Evolutionary conservation across 2,797 vertebrate species (phyloP).

Genomic region (Peromyscus nudipes): DNA sequence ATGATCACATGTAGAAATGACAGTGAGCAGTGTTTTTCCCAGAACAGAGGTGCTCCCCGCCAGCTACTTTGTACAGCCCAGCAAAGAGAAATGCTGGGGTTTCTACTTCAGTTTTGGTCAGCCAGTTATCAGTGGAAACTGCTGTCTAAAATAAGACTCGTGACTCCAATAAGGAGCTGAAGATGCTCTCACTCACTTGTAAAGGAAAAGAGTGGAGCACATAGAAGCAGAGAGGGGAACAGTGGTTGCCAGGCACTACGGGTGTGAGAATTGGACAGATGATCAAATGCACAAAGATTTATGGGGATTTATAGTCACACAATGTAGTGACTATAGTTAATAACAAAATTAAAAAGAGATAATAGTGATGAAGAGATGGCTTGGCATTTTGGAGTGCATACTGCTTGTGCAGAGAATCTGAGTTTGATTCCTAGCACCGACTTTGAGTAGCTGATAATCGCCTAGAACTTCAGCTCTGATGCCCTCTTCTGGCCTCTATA

Average conservation of each 20-base stretch:
- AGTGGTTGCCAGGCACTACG: rapidly evolving
- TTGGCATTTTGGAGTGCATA: neutral
- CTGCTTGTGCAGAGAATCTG: neutral
- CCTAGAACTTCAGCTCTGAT: neutral
- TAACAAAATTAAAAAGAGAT: neutral
- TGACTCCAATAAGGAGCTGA: neutral
- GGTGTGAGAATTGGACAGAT: neutral
- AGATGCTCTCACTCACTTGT: neutral
- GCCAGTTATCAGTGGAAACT: neutral
- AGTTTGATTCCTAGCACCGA: neutral
- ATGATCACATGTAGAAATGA: neutral
- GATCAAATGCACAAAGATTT: neutral
- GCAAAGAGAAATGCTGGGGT: neutral
- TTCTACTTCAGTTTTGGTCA: neutral
- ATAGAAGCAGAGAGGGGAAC: neutral
- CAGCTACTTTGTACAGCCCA: neutral
- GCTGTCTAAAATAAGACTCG: neutral
- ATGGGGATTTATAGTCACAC: neutral
- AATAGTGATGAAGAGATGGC: neutral
- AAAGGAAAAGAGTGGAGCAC: neutral
- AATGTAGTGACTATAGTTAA: neutral
- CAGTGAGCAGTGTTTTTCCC: too few species aligned
- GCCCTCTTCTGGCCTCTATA: neutral
- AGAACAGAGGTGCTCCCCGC: neutral
- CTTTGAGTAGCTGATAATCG: neutral